Base-by-base conservation (phyloP, 2,888 invertebrate genomes). In the Macaria notata region DNA sequence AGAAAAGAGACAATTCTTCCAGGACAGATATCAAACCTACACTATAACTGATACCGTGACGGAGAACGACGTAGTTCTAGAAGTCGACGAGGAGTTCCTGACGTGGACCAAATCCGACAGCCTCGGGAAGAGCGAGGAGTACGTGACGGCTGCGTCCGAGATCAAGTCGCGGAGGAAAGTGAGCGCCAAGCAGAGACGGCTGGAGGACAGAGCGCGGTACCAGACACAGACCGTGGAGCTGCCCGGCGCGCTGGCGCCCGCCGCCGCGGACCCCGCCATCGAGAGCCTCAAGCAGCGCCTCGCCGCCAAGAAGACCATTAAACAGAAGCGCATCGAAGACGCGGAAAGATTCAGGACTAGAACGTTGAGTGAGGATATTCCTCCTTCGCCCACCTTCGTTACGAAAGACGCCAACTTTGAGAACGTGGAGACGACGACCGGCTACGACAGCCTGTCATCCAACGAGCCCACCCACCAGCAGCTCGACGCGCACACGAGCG, bases 1-100 rank as follows among this genome's bases (percentile, higher is more conserved):
- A 79, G 96, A 96, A 75, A 95, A 95, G 72, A 88, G 97, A 43
- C 94, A 94, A 66, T 81, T 95, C 41, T 93, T 95, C 2, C 95
- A 96, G 75, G 96, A 97, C 70, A 93, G 97, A 60, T 96, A 94
- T 76, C 95, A 95, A 77, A 97, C 97, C 0, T 97, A 97, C 75
- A 96, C 96, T 0, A 95, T 97, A 43, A 94, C 94, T 0, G 94
- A 94, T 54, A 79, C 78, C 3, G 79, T 77, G 1, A 70, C 83
- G 0, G 87, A 84, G 46, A 75, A 62, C 45, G 86, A 85, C 6
- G 70, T 79, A 1, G 77, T 78, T 5, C 56, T 81, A 3, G 83
- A 84, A 65, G 77, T 80, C 3, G 83, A 82, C 49, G 88, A 88
- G 8, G 86, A 86, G 50, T 88, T 85, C 59, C 60, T 88, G 33